Percentiles rank a stretch among this genome's conserved stretches.
Evolutionary conservation across 2,113 vertebrate genomes (phyloP).

Genomic region (Sorex fumeus): DNA sequence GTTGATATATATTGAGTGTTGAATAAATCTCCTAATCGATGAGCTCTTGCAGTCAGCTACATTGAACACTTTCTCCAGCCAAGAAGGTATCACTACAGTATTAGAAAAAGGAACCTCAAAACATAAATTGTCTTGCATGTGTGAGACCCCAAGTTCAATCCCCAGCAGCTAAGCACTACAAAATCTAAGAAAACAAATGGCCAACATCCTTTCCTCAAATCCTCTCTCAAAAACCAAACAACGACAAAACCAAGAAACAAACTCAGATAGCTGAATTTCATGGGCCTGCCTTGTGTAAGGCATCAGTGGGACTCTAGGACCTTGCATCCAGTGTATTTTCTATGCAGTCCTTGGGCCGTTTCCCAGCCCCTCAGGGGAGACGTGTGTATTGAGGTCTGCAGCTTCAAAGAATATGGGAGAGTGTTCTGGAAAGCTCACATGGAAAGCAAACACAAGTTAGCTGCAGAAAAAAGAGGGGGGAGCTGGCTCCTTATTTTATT

Average conservation of each 20-base stretch:
- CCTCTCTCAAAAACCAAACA: neutral
- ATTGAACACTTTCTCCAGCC: constrained; percentile 26
- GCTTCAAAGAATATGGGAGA: neutral
- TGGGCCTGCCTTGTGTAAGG: neutral
- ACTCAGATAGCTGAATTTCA: no score
- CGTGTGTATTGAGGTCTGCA: neutral
- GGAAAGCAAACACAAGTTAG: neutral
- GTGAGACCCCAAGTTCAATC: neutral
- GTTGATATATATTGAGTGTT: neutral
- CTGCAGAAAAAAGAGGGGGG: neutral
- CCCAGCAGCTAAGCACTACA: no score
- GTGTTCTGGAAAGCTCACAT: neutral
- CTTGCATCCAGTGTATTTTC: neutral
- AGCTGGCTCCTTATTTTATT: neutral
- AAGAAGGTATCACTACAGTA: neutral
- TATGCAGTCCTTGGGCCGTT: neutral
- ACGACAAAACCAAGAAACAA: no score
- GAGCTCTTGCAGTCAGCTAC: neutral
- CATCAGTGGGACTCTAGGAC: neutral
- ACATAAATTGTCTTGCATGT: neutral
- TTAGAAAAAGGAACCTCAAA: neutral
- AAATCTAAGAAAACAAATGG: no score
- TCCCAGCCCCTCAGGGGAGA: neutral
- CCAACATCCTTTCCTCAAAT: no score
- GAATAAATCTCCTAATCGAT: neutral